Percentiles rank a stretch among this genome's conserved stretches.
Evolutionary conservation across 2,797 vertebrate species (phyloP).

Genomic region (Kryptolebias ocellatus): DNA sequence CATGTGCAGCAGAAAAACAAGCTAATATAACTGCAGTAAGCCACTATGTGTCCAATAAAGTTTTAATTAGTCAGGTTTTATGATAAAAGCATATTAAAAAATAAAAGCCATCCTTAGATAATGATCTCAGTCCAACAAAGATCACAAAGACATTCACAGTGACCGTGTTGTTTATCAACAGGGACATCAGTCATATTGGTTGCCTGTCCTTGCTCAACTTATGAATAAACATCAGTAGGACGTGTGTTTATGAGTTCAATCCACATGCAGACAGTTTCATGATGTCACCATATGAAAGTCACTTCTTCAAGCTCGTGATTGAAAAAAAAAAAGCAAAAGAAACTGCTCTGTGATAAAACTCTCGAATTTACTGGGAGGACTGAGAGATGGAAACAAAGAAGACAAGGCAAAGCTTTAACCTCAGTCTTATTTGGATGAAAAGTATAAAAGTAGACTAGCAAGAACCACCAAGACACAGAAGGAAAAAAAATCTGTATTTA

Average conservation of each 20-base stretch:
- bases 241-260: slow-evolving; percentile 34
- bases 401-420: background rate
- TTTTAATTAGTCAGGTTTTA: too few species aligned
- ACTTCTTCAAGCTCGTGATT: slow-evolving; percentile 16
- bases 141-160: slow-evolving; percentile 13
- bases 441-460: slow-evolving; percentile 8
- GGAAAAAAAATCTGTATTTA: background rate
- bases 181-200: slow-evolving; percentile 16
- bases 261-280: slow-evolving; percentile 32
- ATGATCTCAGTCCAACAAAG: too few species aligned
- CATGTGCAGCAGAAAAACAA: too few species aligned
- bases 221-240: slow-evolving; percentile 52
- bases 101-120: too few species aligned
- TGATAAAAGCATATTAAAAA: too few species aligned
- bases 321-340: slow-evolving; percentile 39
- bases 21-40: too few species aligned
- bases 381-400: slow-evolving; percentile 16
- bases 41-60: too few species aligned
- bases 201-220: slow-evolving; percentile 10
- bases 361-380: slow-evolving; percentile 7
- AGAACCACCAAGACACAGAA: background rate
- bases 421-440: background rate
- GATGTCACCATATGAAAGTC: slow-evolving; percentile 35
- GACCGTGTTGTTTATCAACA: slow-evolving; percentile 40
- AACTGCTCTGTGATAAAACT: slow-evolving; percentile 13